Base-by-base conservation (phyloP, 2,113 vertebrate species). In the Nannobrachium achirus region DNA sequence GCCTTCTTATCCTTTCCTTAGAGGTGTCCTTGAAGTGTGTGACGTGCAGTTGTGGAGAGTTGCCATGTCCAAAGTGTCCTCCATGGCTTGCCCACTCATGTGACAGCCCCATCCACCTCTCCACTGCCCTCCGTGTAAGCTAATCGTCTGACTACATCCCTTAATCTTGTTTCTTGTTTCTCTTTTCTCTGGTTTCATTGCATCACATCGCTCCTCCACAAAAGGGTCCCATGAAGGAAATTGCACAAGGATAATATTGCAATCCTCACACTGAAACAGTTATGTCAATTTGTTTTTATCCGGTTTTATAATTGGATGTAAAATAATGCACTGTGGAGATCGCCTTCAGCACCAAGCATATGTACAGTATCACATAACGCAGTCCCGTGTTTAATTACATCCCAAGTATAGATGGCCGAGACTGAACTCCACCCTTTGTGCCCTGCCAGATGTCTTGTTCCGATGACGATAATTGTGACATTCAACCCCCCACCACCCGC, bases 371-470 rank as follows among this genome's bases (percentile, higher is more conserved):
- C 81, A 76, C 80, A 83, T 88, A 67, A 73, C 87, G 74, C 67
- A 39, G 70, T 10, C n/a, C 64, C 62, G 86, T 66, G 69, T 88
- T 88, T 87, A 81, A 85, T 89, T 87, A 88, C 89, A 89, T 72
- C 71, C 69, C 19, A 49, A 40, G n/a, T 61, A 44, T 56, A 68
- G 60, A 64, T 40, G 33, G 63, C 75, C 56, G 72, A 14, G 46
- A 62, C 68, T 56, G 52, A 83, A 83, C 81, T 49, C 33, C 38
- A 71, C 20, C 41, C 46, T 16, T 65, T 42, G 55, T 73, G 50
- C 3, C 15, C 52, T 63, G 63, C 42, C 85, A 86, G 73, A 88
- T 87, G 84, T 85, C 72, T 70, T 10, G 69, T 81, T 78, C 78
- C 70, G 78, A 75, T 81, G 76, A 83, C 79, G 63, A 60, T 85